Conservation (phyloP, 1,140 invertebrate genomes). For the Dermatophagoides farinae region DNA sequence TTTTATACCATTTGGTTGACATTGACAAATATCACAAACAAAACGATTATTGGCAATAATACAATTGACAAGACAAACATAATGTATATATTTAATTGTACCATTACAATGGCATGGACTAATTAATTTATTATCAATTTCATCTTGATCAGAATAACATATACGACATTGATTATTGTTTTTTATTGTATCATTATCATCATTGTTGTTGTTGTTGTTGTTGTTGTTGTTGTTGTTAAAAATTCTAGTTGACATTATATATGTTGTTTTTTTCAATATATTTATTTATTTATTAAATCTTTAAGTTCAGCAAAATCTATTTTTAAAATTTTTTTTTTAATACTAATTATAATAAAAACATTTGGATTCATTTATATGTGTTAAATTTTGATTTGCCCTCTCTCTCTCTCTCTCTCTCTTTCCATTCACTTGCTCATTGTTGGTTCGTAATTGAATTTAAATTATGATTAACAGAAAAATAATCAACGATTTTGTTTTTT, state of each 20-base stretch:
- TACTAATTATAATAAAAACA: not conserved
- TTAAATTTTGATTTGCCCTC: not conserved
- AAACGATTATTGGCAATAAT: not conserved
- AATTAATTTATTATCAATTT: not conserved
- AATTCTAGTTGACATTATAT: not conserved
- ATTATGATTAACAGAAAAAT: too few relatives aligned
- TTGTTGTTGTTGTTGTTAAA: too few relatives aligned
- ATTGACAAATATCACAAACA: not conserved
- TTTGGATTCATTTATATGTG: not conserved
- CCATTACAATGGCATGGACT: not conserved
- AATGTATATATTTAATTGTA: conserved; percentile 2
- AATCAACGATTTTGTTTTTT: too few relatives aligned
- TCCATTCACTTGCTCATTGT: too few relatives aligned
- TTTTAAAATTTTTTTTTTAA: too few relatives aligned
- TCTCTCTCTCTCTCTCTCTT: too few relatives aligned
- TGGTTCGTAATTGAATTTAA: too few relatives aligned
- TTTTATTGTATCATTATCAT: not conserved
- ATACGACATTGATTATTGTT: not conserved
- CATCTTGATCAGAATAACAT: not conserved
- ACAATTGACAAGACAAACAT: not conserved
- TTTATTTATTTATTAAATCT: not conserved
- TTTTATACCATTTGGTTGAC: not conserved
- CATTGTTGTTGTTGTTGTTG: too few relatives aligned
- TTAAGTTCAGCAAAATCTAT: too few relatives aligned
- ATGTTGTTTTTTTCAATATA: not conserved